A percentile compares a stretch with the other conserved stretches of the same genome.
phyloP scores from a whole-genome alignment of 2,888 invertebrate genomes.

The Cryptus viduatorius region DNA sequence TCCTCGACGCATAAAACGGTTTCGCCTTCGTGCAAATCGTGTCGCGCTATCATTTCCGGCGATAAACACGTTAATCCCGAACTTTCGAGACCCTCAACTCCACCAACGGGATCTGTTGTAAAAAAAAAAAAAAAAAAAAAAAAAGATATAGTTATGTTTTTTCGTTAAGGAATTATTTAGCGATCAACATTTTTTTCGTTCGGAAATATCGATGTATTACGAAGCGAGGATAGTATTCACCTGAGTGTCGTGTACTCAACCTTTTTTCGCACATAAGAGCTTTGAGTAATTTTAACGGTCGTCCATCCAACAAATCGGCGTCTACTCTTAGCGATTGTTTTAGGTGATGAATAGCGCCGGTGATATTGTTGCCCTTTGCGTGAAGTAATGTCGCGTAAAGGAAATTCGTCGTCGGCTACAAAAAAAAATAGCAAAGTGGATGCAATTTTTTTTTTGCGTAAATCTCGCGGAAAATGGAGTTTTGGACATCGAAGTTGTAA shows the following conservation, averaged over 20 bases:
- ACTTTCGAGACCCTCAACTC: constrained; percentile 63
- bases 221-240: constrained; percentile 60
- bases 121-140: not conserved
- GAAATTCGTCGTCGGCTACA: constrained; percentile 90
- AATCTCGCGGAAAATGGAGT: not conserved
- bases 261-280: constrained; percentile 86
- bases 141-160: constrained; percentile 7
- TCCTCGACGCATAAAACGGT: constrained; percentile 74
- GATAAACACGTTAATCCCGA: constrained; percentile 69
- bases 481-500: not conserved
- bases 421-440: constrained; percentile 53
- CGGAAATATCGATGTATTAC: constrained; percentile 3
- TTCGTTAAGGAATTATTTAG: not conserved
- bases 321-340: constrained; percentile 88
- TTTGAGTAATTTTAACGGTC: constrained; percentile 86
- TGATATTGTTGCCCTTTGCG: constrained; percentile 88
- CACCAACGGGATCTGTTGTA: constrained; percentile 44
- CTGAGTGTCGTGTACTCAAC: constrained; percentile 68
- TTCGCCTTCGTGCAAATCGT: constrained; percentile 72
- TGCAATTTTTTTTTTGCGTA: not conserved
- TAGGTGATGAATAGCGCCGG: constrained; percentile 88
- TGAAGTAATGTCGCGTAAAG: constrained; percentile 88
- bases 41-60: constrained; percentile 70
- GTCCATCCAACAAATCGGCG: constrained; percentile 85
- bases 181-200: not conserved